Evolutionary conservation across 2,113 vertebrate species (phyloP), one percentile per base, ranked within the genome.

Genomic region (Notarius quadriscutis): DNA sequence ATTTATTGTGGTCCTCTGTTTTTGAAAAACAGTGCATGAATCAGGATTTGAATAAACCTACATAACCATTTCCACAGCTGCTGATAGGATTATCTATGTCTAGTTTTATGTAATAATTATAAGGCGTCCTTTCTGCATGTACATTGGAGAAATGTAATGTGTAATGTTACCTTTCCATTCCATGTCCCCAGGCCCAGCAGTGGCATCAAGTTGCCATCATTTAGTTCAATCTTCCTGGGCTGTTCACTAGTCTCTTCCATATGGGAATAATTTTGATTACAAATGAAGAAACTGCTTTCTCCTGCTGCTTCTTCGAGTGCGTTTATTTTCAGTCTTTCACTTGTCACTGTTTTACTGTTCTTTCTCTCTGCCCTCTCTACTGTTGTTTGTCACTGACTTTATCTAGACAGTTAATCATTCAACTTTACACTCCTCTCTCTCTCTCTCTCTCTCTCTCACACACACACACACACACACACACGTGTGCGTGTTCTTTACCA

Each of bases 141-240:
- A 51, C 41, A 50, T 48, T 51, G 69, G 48, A 83, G 14, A 83
- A 83, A 27, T n/a, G 7, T 83, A 50, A 65, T 51, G 7, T 67
- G 2, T 50, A 85, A 84, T 17, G 20, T 84, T 86, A 84, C 86
- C 87, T 88, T 80, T 92, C 92, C 92, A 92, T 93, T 95, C 94
- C 94, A 95, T 27, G 95, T 96, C 18, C 95, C 95, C 50, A 96
- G 88, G 48, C 95, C 95, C 89, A 96, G 88, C 14, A 94, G n/a
- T 3, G 95, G 95, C 95, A 96, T 95, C 1, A 15, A 88, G 10
- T 48, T 81, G n/a, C 95, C 93, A 86, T 95, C 94, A 78, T 93
- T 95, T 74, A 96, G 92, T 84, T 93, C 90, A 15, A 92, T 65
- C 34, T 63, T 91, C 84, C 89, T 85, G 41, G 84, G 74, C 67